Base-by-base conservation (phyloP, 2,113 vertebrate species). In the Gopherus evgoodei region DNA sequence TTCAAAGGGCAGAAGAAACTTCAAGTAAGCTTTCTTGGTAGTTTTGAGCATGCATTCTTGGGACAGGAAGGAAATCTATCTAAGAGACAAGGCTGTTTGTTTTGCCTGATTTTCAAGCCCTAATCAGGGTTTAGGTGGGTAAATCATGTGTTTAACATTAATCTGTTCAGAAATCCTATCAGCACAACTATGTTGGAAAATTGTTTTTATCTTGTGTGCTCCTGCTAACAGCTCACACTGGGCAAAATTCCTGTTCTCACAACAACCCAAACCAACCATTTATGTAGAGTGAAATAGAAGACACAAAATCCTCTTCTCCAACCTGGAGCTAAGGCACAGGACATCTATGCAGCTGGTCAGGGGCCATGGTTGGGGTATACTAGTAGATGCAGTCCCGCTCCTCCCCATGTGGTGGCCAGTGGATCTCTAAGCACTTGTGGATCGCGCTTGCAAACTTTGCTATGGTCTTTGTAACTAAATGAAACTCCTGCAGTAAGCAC, bases 181-280 rank as follows among this genome's bases (percentile, higher is more conserved):
- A 76, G 84, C 52, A 87, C 22, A 50, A 79, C 44, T 86, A 90
- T 57, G 81, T 78, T 81, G 96, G 89, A 93, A 92, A 80, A 50
- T 75, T 57, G 29, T 65, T 91, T 91, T 72, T 88, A 38, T 78
- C 83, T 81, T 10, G 11, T 49, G 83, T 65, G n/a, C 57, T 94
- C 91, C 83, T 76, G 17, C 1, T 2, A 85, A 57, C 8, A 49
- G 72, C 42, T 78, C 78, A 31, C 50, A 13, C 38, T 81, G 57
- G 53, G 49, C 38, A 91, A 50, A 91, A 88, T 49, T 91, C 95
- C 90, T 57, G 69, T 47, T 5, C 2, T 1, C 87, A 75, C n/a
- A 2, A 79, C 9, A 79, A 87, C 89, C 54, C n/a, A 76, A 76
- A 24, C 72, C n/a, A 44, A 42, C 47, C 19, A 29, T 87, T 88